Evolutionary conservation across 2,888 invertebrate genomes (phyloP), one percentile per base, ranked within the genome.

Genomic region (Scelioninae gen. 2): DNA sequence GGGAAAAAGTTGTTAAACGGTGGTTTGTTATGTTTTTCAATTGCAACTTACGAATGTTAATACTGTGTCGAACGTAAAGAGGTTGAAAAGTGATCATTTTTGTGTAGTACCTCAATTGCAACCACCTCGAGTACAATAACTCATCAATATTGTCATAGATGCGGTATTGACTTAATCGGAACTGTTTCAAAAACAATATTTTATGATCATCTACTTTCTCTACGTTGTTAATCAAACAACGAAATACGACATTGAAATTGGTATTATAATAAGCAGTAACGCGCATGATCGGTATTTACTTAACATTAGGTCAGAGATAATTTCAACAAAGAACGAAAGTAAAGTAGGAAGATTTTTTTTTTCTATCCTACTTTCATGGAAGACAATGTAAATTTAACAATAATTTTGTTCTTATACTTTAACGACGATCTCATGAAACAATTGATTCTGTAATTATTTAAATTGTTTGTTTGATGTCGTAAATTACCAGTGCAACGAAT

Each of bases 201-300:
- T 60, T 46, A 46, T 13, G 15, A n/a, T 13, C 45, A 25, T 25
- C 22, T 43, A 19, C 28, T 22, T 45, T 9, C 25, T 60, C 16
- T 15, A 37, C 25, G 13, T 2, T 19, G 16, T 35, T 60, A 46
- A 60, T 46, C 45, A 46, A 60, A 37, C 46, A 35, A 22, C 46
- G n/a, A 60, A 35, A 16, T n/a, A 0, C 11, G 43, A 43, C 11
- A 10, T 41, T 11, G 28, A 31, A 11, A 43, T 31, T 11, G 16
- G 39, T 16, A 9, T 39, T 9, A 39, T 39, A 10, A 1, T 16
- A 9, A 15, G 16, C 25, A 25, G 33, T 11, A 15, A 10, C 43
- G 31, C 43, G 31, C 18, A 18, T 39, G 10, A 16, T n/a, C 10
- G 16, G 57, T 57, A 57, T 57, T 57, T 57, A 43, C 31, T 57